These are phyloP conservation scores for Aradophagus sp. DNA, from an alignment of 1,140 invertebrate genomes.

Conservation along the genomic window DNA sequence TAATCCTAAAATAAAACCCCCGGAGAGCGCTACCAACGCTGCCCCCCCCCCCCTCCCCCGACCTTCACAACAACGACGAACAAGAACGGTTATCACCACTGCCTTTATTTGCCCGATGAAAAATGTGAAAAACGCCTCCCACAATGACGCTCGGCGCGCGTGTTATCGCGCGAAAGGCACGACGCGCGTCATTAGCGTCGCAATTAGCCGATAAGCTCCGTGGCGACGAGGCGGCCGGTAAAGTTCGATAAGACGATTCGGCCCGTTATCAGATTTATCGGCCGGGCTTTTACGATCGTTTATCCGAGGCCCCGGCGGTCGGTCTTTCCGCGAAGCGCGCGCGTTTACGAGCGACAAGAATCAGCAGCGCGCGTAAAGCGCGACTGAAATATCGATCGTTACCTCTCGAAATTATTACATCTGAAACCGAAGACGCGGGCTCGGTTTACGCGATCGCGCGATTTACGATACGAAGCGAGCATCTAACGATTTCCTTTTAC, in stretches of 20 bases:
- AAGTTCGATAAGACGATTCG: conserved; percentile 39
- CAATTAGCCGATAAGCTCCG: conserved; percentile 37
- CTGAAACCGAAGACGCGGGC: conserved; percentile 61
- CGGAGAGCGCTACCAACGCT: no score
- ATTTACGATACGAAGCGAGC: conserved; percentile 55
- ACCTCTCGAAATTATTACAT: conserved; percentile 59
- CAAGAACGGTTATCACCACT: no score
- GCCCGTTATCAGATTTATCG: conserved; percentile 27
- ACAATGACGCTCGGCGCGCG: no score
- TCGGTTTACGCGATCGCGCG: conserved; percentile 61
- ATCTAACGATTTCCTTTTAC: conserved; percentile 57
- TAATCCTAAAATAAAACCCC: no score
- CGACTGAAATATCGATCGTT: conserved; percentile 55
- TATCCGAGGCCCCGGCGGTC: neutral
- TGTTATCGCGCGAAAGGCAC: no score
- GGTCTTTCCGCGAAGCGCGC: conserved; percentile 1
- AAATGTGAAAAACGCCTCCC: no score
- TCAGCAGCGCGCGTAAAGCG: conserved; percentile 45
- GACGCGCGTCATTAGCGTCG: conserved; percentile 20
- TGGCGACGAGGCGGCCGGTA: conserved; percentile 26
- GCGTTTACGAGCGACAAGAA: conserved; percentile 53
- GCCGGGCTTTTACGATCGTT: conserved; percentile 26
- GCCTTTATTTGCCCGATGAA: no score
- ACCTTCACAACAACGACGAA: no score
- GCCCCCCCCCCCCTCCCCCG: no score